Conservation (phyloP, 2,797 vertebrate species). For the Tamandua tetradactyla region DNA sequence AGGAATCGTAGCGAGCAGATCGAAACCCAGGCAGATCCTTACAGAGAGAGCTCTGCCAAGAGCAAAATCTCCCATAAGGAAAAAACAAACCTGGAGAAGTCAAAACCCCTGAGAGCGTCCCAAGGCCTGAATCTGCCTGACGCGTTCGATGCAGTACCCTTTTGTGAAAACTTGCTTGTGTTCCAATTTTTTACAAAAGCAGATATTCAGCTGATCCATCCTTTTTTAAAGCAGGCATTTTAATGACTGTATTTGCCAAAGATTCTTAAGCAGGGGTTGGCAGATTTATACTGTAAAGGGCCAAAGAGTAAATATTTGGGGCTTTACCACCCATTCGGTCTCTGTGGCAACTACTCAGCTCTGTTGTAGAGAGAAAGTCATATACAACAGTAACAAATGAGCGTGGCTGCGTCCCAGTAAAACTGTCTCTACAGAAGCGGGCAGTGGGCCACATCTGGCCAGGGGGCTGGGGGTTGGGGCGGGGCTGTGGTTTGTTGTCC, state of each 20-base stretch:
- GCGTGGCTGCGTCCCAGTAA: background rate
- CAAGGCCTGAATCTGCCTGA: background rate
- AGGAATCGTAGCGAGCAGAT: constrained; percentile 62
- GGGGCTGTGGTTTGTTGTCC: background rate
- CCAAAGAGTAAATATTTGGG: background rate
- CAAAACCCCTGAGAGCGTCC: background rate
- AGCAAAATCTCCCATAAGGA: constrained; percentile 22
- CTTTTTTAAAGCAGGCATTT: background rate
- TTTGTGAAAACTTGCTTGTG: background rate
- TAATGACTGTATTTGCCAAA: constrained; percentile 18
- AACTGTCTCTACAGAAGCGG: background rate
- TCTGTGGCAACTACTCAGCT: background rate
- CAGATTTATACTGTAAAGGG: background rate
- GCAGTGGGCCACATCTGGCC: background rate
- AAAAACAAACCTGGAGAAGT: constrained; percentile 9
- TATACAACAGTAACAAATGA: background rate
- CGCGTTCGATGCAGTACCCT: background rate
- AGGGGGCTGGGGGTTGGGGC: background rate
- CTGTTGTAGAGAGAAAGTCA: background rate
- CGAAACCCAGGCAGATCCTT: constrained; percentile 47
- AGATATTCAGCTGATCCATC: background rate
- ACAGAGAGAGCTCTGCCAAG: constrained; percentile 47
- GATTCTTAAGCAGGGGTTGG: background rate
- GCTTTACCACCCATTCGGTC: background rate
- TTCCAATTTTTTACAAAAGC: background rate